Percentiles rank a stretch among this genome's conserved stretches.
These are phyloP conservation scores for Microtus ochrogaster DNA, from an alignment of 2,113 vertebrate genomes.

Conservation along the genomic window DNA sequence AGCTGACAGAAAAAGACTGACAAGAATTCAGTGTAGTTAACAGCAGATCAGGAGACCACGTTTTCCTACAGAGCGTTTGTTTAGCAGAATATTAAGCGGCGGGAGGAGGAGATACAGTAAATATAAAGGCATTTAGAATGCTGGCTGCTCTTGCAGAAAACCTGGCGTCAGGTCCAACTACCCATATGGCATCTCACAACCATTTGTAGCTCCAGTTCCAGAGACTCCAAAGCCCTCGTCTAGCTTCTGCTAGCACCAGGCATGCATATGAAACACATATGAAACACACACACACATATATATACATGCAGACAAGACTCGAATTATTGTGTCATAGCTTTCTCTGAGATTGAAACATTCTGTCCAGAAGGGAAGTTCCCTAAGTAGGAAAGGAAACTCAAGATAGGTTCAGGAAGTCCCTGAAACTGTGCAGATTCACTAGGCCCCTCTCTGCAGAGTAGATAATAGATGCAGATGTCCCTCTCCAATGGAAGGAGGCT, in stretches of 20 bases:
- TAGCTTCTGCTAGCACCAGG: background rate
- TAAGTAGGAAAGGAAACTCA: background rate
- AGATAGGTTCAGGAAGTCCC: background rate
- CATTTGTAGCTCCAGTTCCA: too few relatives aligned
- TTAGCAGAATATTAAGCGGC: background rate
- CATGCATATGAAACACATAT: accelerated
- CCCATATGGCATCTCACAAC: background rate
- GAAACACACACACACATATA: too few relatives aligned
- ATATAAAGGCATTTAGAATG: too few relatives aligned
- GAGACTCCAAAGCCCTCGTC: background rate
- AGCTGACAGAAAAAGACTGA: background rate
- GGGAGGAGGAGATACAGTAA: background rate
- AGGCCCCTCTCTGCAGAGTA: background rate
- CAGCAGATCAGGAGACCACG: background rate
- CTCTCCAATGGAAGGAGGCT: background rate
- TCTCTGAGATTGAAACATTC: background rate
- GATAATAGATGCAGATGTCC: background rate
- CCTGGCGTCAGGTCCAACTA: background rate
- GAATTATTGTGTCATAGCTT: background rate
- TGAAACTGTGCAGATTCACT: background rate
- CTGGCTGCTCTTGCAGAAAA: background rate
- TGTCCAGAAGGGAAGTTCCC: background rate
- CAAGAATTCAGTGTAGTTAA: background rate
- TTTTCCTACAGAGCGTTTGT: accelerated
- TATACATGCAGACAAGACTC: background rate